phyloP scores from a whole-genome alignment of 2,797 vertebrate genomes.

The Gila robusta region DNA sequence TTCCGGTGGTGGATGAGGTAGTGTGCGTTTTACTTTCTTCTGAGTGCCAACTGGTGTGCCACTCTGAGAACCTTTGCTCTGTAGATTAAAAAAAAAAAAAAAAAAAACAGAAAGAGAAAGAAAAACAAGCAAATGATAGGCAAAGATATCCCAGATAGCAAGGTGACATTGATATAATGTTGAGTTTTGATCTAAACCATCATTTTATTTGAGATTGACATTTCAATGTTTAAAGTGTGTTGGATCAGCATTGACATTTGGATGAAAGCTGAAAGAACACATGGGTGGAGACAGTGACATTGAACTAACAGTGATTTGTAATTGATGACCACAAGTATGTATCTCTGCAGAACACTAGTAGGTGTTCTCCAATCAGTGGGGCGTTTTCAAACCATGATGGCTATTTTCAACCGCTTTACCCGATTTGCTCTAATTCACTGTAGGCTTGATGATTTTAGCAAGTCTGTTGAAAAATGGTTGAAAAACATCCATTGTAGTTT shows the following conservation, averaged over 20 bases:
- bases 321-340: not conserved
- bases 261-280: not conserved
- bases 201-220: no score
- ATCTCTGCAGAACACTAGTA: not conserved
- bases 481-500: no score
- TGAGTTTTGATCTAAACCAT: not conserved
- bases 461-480: no score
- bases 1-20: constrained; percentile 96
- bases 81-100: constrained; percentile 61
- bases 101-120: constrained; percentile 16
- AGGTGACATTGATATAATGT: no score
- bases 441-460: no score
- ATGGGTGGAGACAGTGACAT: not conserved
- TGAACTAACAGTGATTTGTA: not conserved
- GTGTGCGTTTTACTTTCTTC: constrained; percentile 97
- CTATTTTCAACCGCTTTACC: no score
- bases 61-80: constrained; percentile 86
- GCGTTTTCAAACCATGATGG: no score
- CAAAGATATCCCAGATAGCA: not conserved
- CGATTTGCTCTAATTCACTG: no score
- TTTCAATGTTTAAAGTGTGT: not conserved
- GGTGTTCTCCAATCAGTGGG: no score
- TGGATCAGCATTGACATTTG: not conserved
- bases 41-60: constrained; percentile 84
- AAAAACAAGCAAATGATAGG: not conserved